Percentiles rank a stretch among this genome's conserved stretches.
Evolutionary conservation across 2,113 vertebrate species (phyloP).

Genomic region (Stigmatopora nigra): DNA sequence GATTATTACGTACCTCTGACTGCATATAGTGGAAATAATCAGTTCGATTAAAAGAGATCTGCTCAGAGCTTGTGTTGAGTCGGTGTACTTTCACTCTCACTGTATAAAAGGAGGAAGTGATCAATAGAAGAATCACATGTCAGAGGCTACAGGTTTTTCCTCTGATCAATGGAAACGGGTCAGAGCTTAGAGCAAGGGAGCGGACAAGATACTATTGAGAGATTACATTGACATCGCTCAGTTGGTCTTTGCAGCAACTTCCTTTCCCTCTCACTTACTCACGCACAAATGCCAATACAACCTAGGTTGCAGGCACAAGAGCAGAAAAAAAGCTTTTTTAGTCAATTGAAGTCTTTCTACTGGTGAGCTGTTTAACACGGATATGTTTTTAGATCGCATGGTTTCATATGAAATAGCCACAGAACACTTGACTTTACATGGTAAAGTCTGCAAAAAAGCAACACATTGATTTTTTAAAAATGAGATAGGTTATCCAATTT

Average conservation of each 20-base stretch:
- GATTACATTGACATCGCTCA: conserved; percentile 67
- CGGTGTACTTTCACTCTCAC: conserved; percentile 61
- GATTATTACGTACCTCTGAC: not conserved
- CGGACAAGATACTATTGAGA: conserved; percentile 70
- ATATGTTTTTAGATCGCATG: not conserved
- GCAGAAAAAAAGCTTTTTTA: not conserved
- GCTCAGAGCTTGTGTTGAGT: conserved; percentile 48
- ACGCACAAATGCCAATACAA: conserved; percentile 11
- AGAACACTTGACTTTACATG: not conserved
- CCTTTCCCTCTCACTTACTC: conserved; percentile 20
- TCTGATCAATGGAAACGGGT: conserved; percentile 74
- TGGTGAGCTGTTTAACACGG: conserved; percentile 29
- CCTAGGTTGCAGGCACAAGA: not conserved
- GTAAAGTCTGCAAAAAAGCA: not conserved
- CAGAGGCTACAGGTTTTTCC: conserved; percentile 69
- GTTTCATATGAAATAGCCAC: not conserved
- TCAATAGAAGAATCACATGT: conserved; percentile 74
- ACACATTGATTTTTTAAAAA: not conserved
- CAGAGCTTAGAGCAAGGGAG: conserved; percentile 64
- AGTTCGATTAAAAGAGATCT: conserved; percentile 49
- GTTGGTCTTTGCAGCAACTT: conserved; percentile 37
- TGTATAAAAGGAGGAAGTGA: conserved; percentile 75
- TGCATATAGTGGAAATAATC: conserved; percentile 2
- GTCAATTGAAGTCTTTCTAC: conserved; percentile 12
- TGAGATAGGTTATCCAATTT: not conserved